A percentile compares a stretch with the other conserved stretches of the same genome.
Conservation (phyloP, 2,888 invertebrate species). For the Yponomeuta malinellus region DNA sequence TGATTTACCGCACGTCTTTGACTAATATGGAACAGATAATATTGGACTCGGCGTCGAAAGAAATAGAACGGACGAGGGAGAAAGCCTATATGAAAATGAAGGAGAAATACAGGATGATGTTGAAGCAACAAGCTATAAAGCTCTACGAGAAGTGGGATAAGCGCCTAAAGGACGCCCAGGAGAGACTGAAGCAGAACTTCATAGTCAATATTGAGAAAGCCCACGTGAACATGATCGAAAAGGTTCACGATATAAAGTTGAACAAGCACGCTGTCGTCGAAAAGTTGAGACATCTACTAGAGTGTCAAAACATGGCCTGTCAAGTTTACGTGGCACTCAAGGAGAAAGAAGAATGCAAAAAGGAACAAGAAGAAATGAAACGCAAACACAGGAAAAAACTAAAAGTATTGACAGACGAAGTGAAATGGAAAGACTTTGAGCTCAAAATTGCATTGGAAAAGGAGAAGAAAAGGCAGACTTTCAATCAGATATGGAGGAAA, state of each 20-base stretch:
- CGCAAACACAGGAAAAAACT: slow-evolving; percentile 45
- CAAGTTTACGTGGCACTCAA: slow-evolving; percentile 62
- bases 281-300: slow-evolving; percentile 44
- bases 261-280: slow-evolving; percentile 58
- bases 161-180: slow-evolving; percentile 40
- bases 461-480: slow-evolving; percentile 37
- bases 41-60: slow-evolving; percentile 39
- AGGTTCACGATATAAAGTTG: slow-evolving; percentile 50
- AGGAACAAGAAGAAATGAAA: slow-evolving; percentile 38
- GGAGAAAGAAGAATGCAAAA: slow-evolving; percentile 49
- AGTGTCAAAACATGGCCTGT: slow-evolving; percentile 62
- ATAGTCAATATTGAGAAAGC: slow-evolving; percentile 34
- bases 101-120: slow-evolving; percentile 32
- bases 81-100: slow-evolving; percentile 41
- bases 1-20: slow-evolving; percentile 42
- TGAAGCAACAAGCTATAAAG: slow-evolving; percentile 47
- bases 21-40: slow-evolving; percentile 47
- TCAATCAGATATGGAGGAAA: slow-evolving; percentile 47
- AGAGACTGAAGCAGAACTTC: slow-evolving; percentile 41
- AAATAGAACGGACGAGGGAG: slow-evolving; percentile 39
- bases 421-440: slow-evolving; percentile 43
- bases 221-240: slow-evolving; percentile 29
- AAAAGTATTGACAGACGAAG: slow-evolving; percentile 36
- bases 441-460: slow-evolving; percentile 41
- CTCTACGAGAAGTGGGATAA: slow-evolving; percentile 44